A percentile compares a stretch with the other conserved stretches of the same genome.
These are phyloP conservation scores for Semotilus atromaculatus DNA, from an alignment of 2,797 vertebrate species.

Conservation along the genomic window DNA sequence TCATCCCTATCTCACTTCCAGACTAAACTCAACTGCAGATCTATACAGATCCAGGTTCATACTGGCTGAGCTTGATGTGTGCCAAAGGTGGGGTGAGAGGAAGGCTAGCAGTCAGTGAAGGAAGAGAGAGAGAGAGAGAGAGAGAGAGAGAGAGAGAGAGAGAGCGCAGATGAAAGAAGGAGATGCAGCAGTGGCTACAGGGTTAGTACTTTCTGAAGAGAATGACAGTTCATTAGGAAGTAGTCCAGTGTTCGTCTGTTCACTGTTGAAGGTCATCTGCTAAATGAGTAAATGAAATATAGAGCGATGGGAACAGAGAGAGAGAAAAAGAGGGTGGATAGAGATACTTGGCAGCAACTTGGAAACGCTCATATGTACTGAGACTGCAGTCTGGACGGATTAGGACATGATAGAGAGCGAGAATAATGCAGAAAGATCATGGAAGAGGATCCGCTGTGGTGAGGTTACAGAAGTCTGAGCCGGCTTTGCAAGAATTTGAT, in stretches of 20 bases:
- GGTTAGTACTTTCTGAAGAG: neutral
- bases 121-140: neutral
- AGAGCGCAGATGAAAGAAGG: neutral
- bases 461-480: neutral
- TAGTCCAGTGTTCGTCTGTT: constrained; percentile 15
- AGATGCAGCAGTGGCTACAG: constrained; percentile 15
- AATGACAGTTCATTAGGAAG: constrained; percentile 45
- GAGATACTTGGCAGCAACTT: constrained; percentile 36
- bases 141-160: neutral
- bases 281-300: constrained; percentile 42
- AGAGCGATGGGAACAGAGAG: constrained; percentile 32
- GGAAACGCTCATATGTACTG: constrained; percentile 60
- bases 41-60: constrained; percentile 3
- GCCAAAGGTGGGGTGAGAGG: neutral
- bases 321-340: constrained; percentile 19
- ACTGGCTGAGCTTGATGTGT: constrained; percentile 7
- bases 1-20: constrained; percentile 8
- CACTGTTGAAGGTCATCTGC: constrained; percentile 42
- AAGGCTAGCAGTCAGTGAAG: neutral
- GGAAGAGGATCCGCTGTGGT: neutral
- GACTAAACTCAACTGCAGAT: neutral
- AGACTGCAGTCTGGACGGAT: constrained; percentile 74
- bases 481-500: constrained; percentile 6
- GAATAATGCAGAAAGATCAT: neutral
- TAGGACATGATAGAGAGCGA: constrained; percentile 53